A percentile compares a stretch with the other conserved stretches of the same genome.
Evolutionary conservation across 2,888 invertebrate species (phyloP).

Genomic region (Hemicrepidius hirtus): DNA sequence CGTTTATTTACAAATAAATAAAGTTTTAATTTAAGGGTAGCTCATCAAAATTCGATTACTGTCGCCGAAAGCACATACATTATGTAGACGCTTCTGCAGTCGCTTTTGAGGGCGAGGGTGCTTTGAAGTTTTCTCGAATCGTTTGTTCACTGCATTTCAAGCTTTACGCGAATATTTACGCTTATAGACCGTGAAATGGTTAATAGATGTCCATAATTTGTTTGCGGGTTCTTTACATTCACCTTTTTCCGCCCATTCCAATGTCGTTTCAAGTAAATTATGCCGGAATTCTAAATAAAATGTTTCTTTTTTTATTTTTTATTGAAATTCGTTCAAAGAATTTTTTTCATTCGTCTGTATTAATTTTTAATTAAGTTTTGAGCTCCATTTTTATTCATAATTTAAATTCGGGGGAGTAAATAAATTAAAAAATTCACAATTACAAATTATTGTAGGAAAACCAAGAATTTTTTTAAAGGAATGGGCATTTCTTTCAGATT

Average conservation of each 20-base stretch:
- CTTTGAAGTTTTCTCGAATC: slow-evolving; percentile 14
- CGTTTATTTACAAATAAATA: not conserved
- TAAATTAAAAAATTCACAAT: too few relatives aligned
- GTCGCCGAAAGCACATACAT: slow-evolving; percentile 1
- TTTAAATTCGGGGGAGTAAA: too few relatives aligned
- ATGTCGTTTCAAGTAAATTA: not conserved
- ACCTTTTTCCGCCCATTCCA: not conserved
- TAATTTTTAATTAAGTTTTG: too few relatives aligned
- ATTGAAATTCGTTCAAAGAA: too few relatives aligned
- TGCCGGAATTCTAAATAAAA: not conserved
- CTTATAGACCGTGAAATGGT: slow-evolving; percentile 18
- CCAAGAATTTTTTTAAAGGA: too few relatives aligned
- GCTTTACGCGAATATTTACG: slow-evolving; percentile 10
- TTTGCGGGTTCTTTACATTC: slow-evolving; percentile 7
- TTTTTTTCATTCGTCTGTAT: too few relatives aligned
- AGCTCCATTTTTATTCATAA: too few relatives aligned
- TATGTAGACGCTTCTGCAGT: not conserved
- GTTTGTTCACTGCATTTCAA: slow-evolving; percentile 13
- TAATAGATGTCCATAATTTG: slow-evolving; percentile 20
- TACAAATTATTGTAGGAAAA: too few relatives aligned
- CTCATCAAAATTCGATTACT: slow-evolving; percentile 16
- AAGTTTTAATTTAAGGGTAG: not conserved
- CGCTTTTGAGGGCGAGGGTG: not conserved
- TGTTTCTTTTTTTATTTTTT: too few relatives aligned
- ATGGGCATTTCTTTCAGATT: too few relatives aligned